phyloP scores from a whole-genome alignment of 2,797 vertebrate species.

The Periophthalmus magnuspinnatus region DNA sequence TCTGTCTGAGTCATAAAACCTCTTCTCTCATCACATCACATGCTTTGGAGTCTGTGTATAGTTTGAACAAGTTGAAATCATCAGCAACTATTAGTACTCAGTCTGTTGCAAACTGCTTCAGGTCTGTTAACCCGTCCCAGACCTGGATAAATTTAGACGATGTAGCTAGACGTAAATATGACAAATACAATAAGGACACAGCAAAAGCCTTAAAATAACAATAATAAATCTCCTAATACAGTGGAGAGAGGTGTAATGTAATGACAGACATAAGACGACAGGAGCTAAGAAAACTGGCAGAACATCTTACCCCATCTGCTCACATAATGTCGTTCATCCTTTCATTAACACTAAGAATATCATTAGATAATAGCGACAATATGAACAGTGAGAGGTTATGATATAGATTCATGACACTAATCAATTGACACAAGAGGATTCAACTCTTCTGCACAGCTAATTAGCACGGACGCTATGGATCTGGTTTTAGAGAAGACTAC shows the following conservation, averaged over 20 bases:
- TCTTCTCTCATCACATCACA: too few species aligned
- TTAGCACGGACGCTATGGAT: constrained; percentile 20
- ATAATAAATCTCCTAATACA: not conserved
- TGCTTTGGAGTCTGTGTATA: too few species aligned
- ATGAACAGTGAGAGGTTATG: not conserved
- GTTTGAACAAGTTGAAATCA: too few species aligned
- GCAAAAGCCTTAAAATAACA: not conserved
- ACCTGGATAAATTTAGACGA: not conserved
- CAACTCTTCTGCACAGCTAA: constrained; percentile 23
- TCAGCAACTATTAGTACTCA: too few species aligned
- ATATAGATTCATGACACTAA: not conserved
- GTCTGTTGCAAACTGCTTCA: not conserved
- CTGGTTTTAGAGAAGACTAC: constrained; percentile 15
- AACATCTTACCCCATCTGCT: too few species aligned
- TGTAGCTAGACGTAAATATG: not conserved
- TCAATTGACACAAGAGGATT: constrained; percentile 18
- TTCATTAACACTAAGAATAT: not conserved
- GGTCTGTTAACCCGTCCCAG: not conserved
- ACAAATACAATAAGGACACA: not conserved
- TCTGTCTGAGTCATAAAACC: too few species aligned
- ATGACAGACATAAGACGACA: not conserved
- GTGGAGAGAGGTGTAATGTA: not conserved
- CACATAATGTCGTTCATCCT: too few species aligned
- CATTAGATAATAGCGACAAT: not conserved
- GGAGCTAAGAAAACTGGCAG: too few species aligned